Conservation (phyloP, 2,888 invertebrate genomes). For the Parelbella ahira region DNA sequence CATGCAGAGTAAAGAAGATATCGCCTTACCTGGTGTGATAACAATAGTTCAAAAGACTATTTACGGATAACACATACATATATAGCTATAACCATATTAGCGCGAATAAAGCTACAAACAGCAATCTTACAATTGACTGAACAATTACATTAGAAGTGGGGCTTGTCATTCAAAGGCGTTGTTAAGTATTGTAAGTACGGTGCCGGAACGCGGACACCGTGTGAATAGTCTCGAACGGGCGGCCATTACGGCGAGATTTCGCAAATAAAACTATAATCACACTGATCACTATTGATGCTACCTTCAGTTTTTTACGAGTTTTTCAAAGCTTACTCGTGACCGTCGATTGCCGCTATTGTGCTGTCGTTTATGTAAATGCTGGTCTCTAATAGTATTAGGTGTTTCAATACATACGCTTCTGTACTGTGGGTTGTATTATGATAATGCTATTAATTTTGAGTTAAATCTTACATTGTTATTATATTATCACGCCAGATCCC, state of each 20-base stretch:
- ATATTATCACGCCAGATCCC: too few species aligned
- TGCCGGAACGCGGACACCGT: constrained; percentile 50
- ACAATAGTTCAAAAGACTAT: too few species aligned
- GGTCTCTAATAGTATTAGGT: too few species aligned
- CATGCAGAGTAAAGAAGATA: too few species aligned
- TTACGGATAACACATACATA: too few species aligned
- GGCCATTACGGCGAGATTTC: constrained; percentile 59
- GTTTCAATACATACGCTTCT: too few species aligned
- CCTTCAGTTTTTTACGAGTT: constrained; percentile 48
- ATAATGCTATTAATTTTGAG: too few species aligned
- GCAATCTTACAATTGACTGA: constrained; percentile 43
- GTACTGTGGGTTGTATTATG: too few species aligned
- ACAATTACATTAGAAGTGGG: constrained; percentile 53
- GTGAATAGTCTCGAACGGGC: constrained; percentile 47
- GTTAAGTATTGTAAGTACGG: constrained; percentile 56
- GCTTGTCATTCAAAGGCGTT: constrained; percentile 62
- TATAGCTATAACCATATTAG: too few species aligned
- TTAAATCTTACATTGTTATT: too few species aligned
- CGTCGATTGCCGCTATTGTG: constrained; percentile 20
- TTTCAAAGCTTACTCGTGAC: constrained; percentile 21
- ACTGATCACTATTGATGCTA: constrained; percentile 53
- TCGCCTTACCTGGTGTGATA: too few species aligned
- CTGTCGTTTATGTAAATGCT: constrained; percentile 15
- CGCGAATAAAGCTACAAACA: constrained; percentile 4
- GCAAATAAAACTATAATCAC: constrained; percentile 69